Conservation (phyloP, 2,888 invertebrate genomes). For the Sialis lutaria region DNA sequence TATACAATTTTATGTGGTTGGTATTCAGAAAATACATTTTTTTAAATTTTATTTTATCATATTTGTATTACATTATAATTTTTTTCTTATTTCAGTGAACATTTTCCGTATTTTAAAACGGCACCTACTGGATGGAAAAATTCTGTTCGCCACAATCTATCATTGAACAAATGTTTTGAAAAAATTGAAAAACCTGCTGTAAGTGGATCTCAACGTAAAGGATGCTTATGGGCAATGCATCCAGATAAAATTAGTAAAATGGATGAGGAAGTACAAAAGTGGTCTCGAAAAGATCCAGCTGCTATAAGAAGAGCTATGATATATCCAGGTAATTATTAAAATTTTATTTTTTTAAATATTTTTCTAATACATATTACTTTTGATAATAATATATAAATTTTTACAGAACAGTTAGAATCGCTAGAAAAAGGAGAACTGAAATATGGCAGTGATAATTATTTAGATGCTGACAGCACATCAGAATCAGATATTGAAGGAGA, state of each 20-base stretch:
- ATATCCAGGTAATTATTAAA: conserved; percentile 49
- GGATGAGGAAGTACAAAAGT: conserved; percentile 96
- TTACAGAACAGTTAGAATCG: conserved; percentile 57
- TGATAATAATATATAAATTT: conserved; percentile 7
- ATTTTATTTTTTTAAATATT: background rate
- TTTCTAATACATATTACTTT: background rate
- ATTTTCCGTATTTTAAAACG: conserved; percentile 96
- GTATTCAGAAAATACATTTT: conserved; percentile 2
- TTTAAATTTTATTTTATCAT: background rate
- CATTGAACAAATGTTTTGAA: conserved; percentile 95
- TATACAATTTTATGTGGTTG: conserved; percentile 97
- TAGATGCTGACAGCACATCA: conserved; percentile 40
- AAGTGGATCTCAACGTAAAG: conserved; percentile 70
- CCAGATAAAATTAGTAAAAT: conserved; percentile 88
- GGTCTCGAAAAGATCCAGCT: conserved; percentile 87
- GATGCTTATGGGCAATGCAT: conserved; percentile 94
- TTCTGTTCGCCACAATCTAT: conserved; percentile 92
- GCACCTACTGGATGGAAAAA: conserved; percentile 99
- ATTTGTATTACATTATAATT: background rate
- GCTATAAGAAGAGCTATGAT: conserved; percentile 90
- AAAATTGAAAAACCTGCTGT: conserved; percentile 91
- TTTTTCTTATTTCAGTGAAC: conserved; percentile 50
- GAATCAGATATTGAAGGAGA: conserved; percentile 41
- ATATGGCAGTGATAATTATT: conserved; percentile 38
- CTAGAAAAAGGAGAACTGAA: conserved; percentile 81